Evolutionary conservation across 2,113 vertebrate genomes (phyloP), one percentile per base, ranked within the genome.

Genomic region (Micronycteris hirsuta): DNA sequence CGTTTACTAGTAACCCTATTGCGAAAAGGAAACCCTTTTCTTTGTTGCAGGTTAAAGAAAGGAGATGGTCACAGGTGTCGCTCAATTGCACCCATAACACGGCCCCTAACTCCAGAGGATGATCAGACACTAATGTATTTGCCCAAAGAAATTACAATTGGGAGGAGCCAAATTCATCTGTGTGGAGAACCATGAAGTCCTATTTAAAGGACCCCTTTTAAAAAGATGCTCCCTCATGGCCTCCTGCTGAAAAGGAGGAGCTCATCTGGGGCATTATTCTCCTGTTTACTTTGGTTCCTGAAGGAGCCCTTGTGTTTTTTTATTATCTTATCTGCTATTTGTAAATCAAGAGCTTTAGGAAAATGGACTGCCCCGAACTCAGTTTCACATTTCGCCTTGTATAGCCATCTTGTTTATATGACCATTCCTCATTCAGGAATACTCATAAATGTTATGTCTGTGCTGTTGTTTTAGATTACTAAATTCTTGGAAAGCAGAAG

Each of bases 401-500:
- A 82, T 6, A 89, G 33, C 67, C 85, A 96, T 81, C 41, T 91
- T 91, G 38, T 92, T 89, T 95, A 49, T 36, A 54, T 71, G 54
- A 68, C 63, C 88, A 81, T 90, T 93, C 86, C 28, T 93, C 80
- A 94, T 36, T 36, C 3, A 28, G 49, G 16, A 31, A 81, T 92
- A 63, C 77, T 89, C 61, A 31, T 56, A 96, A 96, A 95, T 70
- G 93, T 77, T 89, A 67, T 94, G 77, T 93, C 86, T 91, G 22
- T 95, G 58, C 58, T 88, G 73, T 89, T 96, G 86, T 65, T 96
- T 92, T 85, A 92, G 45, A 73, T 92, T 80, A 86, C 38, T 93
- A 83, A 95, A 61, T 96, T 78, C 83, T 95, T 84, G 71, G n/a
- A 92, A 93, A 38, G 20, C 67, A 93, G 36, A 38, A 90, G 41